Base-by-base conservation (phyloP, 2,797 vertebrate species). In the Paguma larvata region DNA sequence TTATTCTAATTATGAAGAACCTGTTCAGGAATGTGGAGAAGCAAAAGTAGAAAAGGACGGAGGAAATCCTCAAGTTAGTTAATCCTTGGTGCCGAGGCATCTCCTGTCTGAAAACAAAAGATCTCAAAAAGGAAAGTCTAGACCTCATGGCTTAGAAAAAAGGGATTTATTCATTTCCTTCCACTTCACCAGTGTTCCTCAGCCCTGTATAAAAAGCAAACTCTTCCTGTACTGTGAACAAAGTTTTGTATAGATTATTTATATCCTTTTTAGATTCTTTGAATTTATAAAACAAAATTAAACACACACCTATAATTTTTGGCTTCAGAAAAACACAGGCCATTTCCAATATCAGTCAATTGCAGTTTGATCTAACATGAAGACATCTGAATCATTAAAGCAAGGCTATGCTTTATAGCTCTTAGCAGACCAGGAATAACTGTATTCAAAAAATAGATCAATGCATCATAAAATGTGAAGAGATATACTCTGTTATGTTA, bases 1-100 rank as follows among this genome's bases (percentile, higher is more conserved):
- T 3, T 16, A 88, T 92, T 92, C 72, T 92, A 87, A 90, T 97
- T 95, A 85, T 53, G 89, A 85, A 85, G 53, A 85, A 51, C 41
- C 21, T 94, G 1, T 70, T 96, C 65, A 78, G 75, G 11, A 87
- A 85, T 65, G 11, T 89, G 91, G 23, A 44, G 41, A 92, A 88
- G 30, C 18, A 38, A 65, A 86, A 67, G 34, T 65, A 21, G 27
- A 85, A 72, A 77, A 80, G 44, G 10, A 59, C n/a, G 46, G 19
- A 51, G 56, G 82, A 96, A 94, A 83, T 90, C 12, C 15, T 84
- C 41, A 79, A 65, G 23, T 65, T 62, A 62, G 12, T 87, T 95
- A 62, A 63, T 63, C 51, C 56, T 32, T 63, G 7, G 38, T n/a
- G 8, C 27, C 53, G 41, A 59, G 67, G 25, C 6, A 27, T 53